Conservation (phyloP, 2,113 vertebrate genomes). For the Tetraodon nigroviridis region DNA sequence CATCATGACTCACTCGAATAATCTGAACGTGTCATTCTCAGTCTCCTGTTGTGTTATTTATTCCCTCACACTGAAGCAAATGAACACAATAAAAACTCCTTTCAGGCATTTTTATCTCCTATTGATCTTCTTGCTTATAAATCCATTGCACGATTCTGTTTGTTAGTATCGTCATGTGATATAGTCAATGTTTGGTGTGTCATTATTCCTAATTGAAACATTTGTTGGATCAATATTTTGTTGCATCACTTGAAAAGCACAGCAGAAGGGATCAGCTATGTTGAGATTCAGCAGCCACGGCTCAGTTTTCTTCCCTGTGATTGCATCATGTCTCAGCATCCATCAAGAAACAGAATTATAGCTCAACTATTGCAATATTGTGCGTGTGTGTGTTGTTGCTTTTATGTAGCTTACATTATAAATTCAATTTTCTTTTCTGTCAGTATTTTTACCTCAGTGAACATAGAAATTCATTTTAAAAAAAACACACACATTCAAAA, state of each 20-base stretch:
- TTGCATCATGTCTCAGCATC: constrained; percentile 26
- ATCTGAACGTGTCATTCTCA: constrained; percentile 32
- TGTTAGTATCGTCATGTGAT: no score
- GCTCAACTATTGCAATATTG: no score
- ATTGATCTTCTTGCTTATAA: no score
- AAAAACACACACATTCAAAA: no score
- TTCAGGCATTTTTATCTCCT: background rate
- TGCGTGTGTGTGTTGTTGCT: no score
- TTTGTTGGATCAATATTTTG: background rate
- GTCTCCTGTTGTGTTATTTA: constrained; percentile 23
- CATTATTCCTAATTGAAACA: background rate
- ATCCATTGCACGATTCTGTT: no score
- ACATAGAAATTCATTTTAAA: no score
- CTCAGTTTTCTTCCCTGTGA: constrained; percentile 23
- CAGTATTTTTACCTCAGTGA: no score
- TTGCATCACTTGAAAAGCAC: background rate
- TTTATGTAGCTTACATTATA: no score
- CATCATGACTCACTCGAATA: constrained; percentile 35
- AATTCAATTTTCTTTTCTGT: no score
- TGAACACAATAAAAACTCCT: background rate
- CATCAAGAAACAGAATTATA: constrained; percentile 10
- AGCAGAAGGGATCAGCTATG: constrained; percentile 2
- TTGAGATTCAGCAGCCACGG: constrained; percentile 3
- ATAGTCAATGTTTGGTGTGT: background rate
- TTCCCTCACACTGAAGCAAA: constrained; percentile 18